Evolutionary conservation across 2,888 invertebrate species (phyloP).

Genomic region (Ormia ochracea): DNA sequence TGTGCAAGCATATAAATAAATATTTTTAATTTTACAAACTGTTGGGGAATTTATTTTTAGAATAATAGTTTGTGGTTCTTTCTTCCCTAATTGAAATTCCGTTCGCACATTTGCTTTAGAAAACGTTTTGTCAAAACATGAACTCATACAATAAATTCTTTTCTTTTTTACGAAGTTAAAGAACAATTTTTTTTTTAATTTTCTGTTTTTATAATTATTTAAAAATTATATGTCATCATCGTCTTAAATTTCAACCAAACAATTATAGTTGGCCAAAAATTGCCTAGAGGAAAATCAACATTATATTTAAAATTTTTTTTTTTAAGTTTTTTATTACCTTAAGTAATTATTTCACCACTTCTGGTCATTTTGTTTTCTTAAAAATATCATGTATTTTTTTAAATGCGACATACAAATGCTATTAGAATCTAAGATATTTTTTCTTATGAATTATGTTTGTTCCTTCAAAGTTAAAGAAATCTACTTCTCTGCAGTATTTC

Average conservation of each 20-base stretch:
- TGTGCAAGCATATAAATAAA: no score
- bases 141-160: slow-evolving; percentile 13
- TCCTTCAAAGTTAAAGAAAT: no score
- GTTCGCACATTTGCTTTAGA: slow-evolving; percentile 35
- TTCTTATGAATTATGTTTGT: no score
- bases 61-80: not conserved
- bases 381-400: not conserved
- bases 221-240: slow-evolving; percentile 11
- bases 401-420: not conserved
- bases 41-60: not conserved
- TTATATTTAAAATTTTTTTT: not conserved
- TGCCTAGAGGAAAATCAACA: slow-evolving; percentile 7
- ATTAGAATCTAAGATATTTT: not conserved
- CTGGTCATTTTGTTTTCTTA: slow-evolving; percentile 14
- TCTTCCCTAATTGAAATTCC: slow-evolving; percentile 20
- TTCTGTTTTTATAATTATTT: not conserved
- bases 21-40: no score
- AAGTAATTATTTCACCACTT: not conserved
- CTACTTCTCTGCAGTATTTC: no score
- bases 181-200: not conserved
- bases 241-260: not conserved
- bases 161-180: not conserved
- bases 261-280: not conserved
- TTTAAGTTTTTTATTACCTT: not conserved
- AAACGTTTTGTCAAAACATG: slow-evolving; percentile 30